These are phyloP conservation scores for Tauraco erythrolophus DNA, from an alignment of 2,113 vertebrate genomes.

Conservation along the genomic window DNA sequence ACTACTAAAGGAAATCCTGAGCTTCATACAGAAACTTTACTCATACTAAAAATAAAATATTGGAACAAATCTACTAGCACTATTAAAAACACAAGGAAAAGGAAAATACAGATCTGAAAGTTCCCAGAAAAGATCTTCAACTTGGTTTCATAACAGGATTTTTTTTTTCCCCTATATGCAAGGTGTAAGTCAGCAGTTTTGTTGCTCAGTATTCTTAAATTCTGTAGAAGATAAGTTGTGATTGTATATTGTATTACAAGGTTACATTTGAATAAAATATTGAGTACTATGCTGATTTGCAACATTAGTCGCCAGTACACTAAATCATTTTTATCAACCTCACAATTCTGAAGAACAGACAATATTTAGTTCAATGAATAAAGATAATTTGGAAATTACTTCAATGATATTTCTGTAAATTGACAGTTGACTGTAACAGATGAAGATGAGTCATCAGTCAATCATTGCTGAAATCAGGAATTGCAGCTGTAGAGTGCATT, in stretches of 20 bases:
- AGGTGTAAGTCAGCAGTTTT: neutral
- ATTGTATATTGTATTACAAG: neutral
- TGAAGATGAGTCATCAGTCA: constrained; percentile 40
- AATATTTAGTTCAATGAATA: neutral
- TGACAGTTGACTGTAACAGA: neutral
- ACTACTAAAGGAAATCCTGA: neutral
- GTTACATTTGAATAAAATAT: neutral
- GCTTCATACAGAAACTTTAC: neutral
- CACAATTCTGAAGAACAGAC: neutral
- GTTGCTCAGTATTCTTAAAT: neutral
- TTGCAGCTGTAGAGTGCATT: neutral
- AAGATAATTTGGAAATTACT: constrained; percentile 22
- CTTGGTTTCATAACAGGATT: neutral
- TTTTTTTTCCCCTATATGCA: neutral
- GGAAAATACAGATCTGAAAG: neutral
- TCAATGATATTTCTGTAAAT: constrained; percentile 38
- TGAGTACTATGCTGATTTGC: neutral
- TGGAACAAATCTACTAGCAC: neutral
- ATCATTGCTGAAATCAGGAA: neutral
- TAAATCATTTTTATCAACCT: neutral
- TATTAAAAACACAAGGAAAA: neutral
- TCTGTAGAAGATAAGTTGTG: neutral
- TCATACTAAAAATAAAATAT: neutral
- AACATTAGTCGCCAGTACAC: neutral
- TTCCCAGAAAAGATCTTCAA: neutral